These are phyloP conservation scores for Nemurella pictetii DNA, from an alignment of 2,888 invertebrate species.

Conservation along the genomic window DNA sequence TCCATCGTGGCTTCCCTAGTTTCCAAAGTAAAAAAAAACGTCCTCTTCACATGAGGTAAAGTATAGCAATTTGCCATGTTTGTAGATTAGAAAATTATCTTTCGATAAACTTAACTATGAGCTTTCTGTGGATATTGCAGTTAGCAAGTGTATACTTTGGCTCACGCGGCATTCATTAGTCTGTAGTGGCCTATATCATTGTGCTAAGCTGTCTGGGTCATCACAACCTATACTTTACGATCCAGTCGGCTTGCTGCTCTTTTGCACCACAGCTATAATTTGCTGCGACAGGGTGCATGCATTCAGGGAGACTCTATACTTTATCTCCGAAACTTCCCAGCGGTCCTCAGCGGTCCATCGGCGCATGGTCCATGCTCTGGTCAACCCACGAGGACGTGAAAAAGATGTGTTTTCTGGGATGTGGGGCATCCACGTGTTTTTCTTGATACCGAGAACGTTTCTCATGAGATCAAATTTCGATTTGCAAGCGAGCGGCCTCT, in stretches of 20 bases:
- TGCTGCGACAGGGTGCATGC: slow-evolving; percentile 28
- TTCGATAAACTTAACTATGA: neutral
- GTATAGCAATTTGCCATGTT: neutral
- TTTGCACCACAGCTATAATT: slow-evolving; percentile 26
- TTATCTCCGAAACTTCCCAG: neutral
- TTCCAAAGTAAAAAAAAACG: neutral
- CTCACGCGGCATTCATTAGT: slow-evolving; percentile 14
- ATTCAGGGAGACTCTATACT: slow-evolving; percentile 16
- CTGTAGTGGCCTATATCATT: slow-evolving; percentile 30
- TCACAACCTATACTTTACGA: slow-evolving; percentile 32
- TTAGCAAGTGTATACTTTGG: slow-evolving; percentile 21
- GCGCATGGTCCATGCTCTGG: neutral
- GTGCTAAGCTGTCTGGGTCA: slow-evolving; percentile 26
- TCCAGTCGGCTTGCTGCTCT: slow-evolving; percentile 12
- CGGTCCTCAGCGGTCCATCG: slow-evolving; percentile 9
- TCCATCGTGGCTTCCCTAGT: neutral
- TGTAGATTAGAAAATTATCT: neutral
- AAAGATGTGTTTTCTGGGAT: slow-evolving; percentile 4
- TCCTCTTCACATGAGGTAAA: neutral
- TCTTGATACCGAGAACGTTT: neutral
- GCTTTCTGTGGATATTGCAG: neutral
- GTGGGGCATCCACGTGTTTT: neutral
- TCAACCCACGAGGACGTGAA: neutral
- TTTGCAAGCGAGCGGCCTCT: slow-evolving; percentile 5
- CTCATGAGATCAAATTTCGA: slow-evolving; percentile 25